These are phyloP conservation scores for Prionace glauca DNA, from an alignment of 2,797 vertebrate species.

Conservation along the genomic window DNA sequence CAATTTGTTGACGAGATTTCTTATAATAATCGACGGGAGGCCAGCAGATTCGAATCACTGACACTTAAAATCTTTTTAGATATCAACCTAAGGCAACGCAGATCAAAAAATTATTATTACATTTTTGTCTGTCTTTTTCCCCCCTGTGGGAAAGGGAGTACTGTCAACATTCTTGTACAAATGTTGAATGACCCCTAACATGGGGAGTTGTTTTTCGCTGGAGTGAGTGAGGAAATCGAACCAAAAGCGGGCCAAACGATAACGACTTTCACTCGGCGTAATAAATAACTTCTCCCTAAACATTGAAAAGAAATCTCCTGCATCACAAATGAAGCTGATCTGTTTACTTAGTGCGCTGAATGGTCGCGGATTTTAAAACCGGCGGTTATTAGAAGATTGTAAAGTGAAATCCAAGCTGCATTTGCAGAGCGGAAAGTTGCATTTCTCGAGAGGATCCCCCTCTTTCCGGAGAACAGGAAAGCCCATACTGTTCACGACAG, in stretches of 20 bases:
- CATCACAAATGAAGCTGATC: not conserved
- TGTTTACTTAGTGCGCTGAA: not conserved
- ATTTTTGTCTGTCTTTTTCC: not conserved
- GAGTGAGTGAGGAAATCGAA: not conserved
- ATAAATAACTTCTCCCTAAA: not conserved
- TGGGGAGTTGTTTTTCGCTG: conserved; percentile 25
- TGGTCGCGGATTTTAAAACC: not conserved
- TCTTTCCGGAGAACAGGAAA: conserved; percentile 68
- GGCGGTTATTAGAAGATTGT: conserved; percentile 43
- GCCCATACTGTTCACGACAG: conserved; percentile 59
- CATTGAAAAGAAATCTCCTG: not conserved
- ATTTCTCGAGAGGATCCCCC: conserved; percentile 64
- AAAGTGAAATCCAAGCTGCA: conserved; percentile 86
- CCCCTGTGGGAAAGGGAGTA: not conserved
- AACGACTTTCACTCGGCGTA: not conserved
- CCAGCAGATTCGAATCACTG: too few relatives aligned
- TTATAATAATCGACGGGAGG: not conserved
- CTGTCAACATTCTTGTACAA: conserved; percentile 37
- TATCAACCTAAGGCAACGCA: not conserved
- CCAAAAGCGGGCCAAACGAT: not conserved
- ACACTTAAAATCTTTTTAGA: not conserved
- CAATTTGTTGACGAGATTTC: not conserved
- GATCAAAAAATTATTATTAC: not conserved
- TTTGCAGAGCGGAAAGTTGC: conserved; percentile 57
- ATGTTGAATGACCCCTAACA: conserved; percentile 36